Conservation (phyloP, 2,113 vertebrate species). For the Corythornis vintsioides region DNA sequence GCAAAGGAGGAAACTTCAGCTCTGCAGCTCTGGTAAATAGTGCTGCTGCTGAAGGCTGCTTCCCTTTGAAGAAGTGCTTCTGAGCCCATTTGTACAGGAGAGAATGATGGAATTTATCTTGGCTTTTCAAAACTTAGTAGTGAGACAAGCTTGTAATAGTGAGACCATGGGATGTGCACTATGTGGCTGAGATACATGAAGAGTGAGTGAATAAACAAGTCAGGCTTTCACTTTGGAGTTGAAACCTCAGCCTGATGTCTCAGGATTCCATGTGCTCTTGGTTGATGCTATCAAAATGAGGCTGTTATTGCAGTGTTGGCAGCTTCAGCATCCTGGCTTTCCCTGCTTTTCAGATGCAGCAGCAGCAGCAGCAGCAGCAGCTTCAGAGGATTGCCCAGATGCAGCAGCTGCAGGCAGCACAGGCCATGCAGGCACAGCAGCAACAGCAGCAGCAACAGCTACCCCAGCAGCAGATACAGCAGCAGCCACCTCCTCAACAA, state of each 20-base stretch:
- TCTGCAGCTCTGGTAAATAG: background rate
- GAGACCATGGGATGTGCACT: background rate
- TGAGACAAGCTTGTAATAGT: background rate
- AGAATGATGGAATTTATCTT: background rate
- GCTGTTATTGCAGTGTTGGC: background rate
- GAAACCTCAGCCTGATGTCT: background rate
- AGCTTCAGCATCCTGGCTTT: background rate
- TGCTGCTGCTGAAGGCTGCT: background rate
- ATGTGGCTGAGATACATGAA: background rate
- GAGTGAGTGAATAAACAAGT: background rate
- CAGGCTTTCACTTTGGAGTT: background rate
- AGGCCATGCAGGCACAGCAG: conserved; percentile 75
- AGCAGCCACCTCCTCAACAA: conserved; percentile 77
- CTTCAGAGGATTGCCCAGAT: conserved; percentile 80
- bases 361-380: conserved; percentile 78
- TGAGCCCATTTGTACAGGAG: background rate
- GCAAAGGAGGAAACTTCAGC: background rate
- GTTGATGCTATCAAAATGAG: background rate
- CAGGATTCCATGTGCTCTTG: background rate
- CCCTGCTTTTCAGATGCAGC: conserved; percentile 67
- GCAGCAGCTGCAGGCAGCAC: conserved; percentile 78
- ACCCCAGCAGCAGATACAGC: conserved; percentile 77
- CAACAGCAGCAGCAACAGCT: conserved; percentile 76
- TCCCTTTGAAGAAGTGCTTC: background rate
- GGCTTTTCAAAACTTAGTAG: background rate